phyloP scores from a whole-genome alignment of 2,888 invertebrate species.

The Hirudinaria manillensis region DNA sequence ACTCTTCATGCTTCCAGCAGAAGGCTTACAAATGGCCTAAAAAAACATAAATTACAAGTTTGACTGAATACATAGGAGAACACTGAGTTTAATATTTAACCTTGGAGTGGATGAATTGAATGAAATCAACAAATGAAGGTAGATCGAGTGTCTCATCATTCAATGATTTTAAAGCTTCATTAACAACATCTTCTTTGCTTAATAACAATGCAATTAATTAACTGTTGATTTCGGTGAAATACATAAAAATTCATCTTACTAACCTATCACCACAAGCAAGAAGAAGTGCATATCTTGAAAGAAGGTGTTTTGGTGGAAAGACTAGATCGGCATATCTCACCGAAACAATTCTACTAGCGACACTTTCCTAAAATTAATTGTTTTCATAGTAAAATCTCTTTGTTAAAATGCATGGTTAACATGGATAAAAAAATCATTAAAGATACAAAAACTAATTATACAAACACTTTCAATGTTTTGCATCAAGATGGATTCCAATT shows the following conservation, averaged over 20 bases:
- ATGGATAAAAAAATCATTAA: no score
- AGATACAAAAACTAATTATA: neutral
- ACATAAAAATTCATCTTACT: neutral
- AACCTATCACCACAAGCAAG: constrained; percentile 77
- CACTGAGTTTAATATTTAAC: neutral
- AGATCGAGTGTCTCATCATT: constrained; percentile 46
- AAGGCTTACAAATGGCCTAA: neutral
- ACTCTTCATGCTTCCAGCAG: neutral
- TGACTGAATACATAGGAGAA: neutral
- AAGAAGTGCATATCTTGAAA: constrained; percentile 73
- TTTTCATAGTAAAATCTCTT: neutral
- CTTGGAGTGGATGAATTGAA: neutral
- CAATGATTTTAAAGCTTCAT: constrained; percentile 68
- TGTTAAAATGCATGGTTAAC: no score
- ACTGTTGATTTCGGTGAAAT: neutral
- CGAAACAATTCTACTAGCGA: constrained; percentile 74
- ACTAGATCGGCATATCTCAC: constrained; percentile 74
- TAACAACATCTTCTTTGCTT: constrained; percentile 70
- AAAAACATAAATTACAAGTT: neutral
- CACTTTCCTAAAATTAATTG: constrained; percentile 56
- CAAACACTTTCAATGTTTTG: constrained; percentile 68
- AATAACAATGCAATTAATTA: constrained; percentile 26
- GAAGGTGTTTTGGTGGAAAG: constrained; percentile 74
- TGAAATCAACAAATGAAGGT: neutral
- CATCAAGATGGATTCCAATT: constrained; percentile 65